Evolutionary conservation across 2,888 invertebrate genomes (phyloP).

Genomic region (Nesidiocoris tenuis): DNA sequence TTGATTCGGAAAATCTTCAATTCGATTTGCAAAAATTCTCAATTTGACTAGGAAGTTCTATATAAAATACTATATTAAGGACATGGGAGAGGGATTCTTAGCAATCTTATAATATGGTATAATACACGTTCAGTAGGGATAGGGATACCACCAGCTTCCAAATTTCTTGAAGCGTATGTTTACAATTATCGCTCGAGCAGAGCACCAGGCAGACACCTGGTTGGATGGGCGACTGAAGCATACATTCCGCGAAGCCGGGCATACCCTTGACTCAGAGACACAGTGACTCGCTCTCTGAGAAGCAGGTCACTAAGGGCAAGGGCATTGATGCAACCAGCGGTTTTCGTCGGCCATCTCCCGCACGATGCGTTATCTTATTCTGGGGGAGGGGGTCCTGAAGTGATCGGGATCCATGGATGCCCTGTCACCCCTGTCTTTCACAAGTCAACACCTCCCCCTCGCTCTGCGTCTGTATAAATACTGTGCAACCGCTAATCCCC

Average conservation of each 20-base stretch:
- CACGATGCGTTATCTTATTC: background rate
- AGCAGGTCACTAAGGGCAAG: conserved; percentile 35
- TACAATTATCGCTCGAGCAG: too few species aligned
- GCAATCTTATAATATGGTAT: too few species aligned
- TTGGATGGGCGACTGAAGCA: too few species aligned
- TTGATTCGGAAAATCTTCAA: too few species aligned
- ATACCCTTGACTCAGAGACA: conserved; percentile 21
- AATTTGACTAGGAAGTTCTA: too few species aligned
- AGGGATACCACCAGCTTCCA: too few species aligned
- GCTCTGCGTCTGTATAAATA: conserved; percentile 26
- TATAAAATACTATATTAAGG: too few species aligned
- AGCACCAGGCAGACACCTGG: too few species aligned
- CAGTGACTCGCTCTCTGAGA: background rate
- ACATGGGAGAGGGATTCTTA: too few species aligned
- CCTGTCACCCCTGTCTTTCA: conserved; percentile 18
- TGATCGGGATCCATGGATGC: background rate
- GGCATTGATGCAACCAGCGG: conserved; percentile 21
- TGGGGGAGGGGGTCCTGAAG: background rate
- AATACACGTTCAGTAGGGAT: too few species aligned
- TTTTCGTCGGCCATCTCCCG: background rate
- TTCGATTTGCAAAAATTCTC: too few species aligned
- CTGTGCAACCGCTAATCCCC: conserved; percentile 20
- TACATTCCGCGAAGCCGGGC: background rate
- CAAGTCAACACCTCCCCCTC: conserved; percentile 15
- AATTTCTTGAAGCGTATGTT: too few species aligned